Evolutionary conservation across 2,888 invertebrate species (phyloP), one percentile per base, ranked within the genome.

Genomic region (Ptychoptera contaminata): DNA sequence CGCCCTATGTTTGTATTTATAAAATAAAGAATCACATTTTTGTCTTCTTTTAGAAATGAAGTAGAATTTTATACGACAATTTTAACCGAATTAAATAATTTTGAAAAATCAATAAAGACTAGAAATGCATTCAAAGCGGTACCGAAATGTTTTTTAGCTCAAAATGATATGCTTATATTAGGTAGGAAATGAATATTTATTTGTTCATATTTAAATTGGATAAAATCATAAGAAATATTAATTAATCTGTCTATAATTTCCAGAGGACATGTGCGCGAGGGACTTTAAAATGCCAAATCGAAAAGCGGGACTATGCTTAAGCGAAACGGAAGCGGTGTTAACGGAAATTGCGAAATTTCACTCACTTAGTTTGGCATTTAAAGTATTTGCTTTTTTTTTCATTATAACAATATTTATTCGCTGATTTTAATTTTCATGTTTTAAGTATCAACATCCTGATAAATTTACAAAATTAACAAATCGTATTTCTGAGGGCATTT

Each of bases 61-160:
- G 77, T 80, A 1, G 76, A 76, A 8, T 82, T 82, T 56, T 82
- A 82, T 56, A 81, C 72, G 31, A 71, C 72, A 52, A 78, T 80
- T 11, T 74, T 81, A 71, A 80, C 82, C 7, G 71, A 74, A n/a
- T 55, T 82, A 23, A 56, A 68, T 0, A 61, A 66, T 43, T 77
- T 79, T 50, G 80, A 81, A 56, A 60, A 53, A 11, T 54, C 56
- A n/a, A 63, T 48, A 43, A 32, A 32, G 9, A 57, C 66, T 0
- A 60, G 62, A 15, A 55, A 64, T n/a, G 63, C 68, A 0, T 74
- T 76, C 44, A 67, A 65, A 47, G 67, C 72, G 1, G 71, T 76
- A 47, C 78, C 78, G 0, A 72, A 71, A 51, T 77, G 75, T 54
- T 77, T 73, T 51, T 58, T 72, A 14, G 77, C 78, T 0, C 66